Evolutionary conservation across 2,888 invertebrate genomes (phyloP), one percentile per base, ranked within the genome.

Genomic region (Ditula angustiorana): DNA sequence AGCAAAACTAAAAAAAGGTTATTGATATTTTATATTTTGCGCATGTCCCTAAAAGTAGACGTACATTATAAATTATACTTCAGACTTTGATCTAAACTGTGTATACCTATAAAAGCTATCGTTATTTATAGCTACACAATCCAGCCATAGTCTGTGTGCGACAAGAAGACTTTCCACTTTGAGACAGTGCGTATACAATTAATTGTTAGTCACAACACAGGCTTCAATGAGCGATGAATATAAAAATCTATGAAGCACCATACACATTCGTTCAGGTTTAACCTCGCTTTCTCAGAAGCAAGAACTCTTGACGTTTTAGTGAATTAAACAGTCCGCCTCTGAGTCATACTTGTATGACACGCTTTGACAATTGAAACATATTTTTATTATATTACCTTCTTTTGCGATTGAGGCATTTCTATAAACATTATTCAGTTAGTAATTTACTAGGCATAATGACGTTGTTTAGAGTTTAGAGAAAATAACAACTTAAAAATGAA

Each of bases 211-310:
- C 60, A 53, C 8, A 53, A 19, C 41, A 61, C 47, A 46, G 5
- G 16, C 30, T 26, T 24, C 30, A 44, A 47, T 58, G 33, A n/a
- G 10, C 26, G 19, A 28, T 28, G 37, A 16, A 30, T 23, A 30
- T 62, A 16, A 21, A 56, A 47, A 30, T 21, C 30, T 57, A 57
- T 35, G 13, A 30, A 62, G 11, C 47, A 24, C 50, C 57, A 63
- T 50, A 37, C 28, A 30, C 24, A 44, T 50, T 57, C 30, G 41
- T 56, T 47, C 37, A 50, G 41, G 24, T 62, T 49, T 35, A 37
- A 26, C 46, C 24, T 26, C 46, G 37, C 23, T 64, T 64, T 64
- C 59, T 64, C 37, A 64, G 64, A 64, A 64, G 33, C 13, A 33
- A 33, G 50, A 41, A 61, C 41, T 50, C 41, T 11, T 19, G 33